These are phyloP conservation scores for Hirudo medicinalis DNA, from an alignment of 1,140 invertebrate species.

Conservation along the genomic window DNA sequence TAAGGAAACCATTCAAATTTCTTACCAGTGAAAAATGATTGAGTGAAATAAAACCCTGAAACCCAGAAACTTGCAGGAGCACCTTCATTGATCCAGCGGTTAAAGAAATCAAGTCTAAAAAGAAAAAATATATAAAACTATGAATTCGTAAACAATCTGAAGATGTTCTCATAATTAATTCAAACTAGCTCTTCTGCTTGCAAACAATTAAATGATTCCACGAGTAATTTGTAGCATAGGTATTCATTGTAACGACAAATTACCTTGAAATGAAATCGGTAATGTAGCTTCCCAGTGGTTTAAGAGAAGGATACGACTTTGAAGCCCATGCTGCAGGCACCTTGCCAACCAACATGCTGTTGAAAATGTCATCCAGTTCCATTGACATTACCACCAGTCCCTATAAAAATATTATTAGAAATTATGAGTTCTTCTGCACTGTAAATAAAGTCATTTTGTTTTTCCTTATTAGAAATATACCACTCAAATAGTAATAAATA, in stretches of 20 bases:
- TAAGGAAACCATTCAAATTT: constrained; percentile 4
- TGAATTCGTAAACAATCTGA: background rate
- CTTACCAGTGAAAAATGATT: constrained; percentile 41
- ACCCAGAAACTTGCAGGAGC: constrained; percentile 38
- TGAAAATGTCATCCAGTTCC: constrained; percentile 40
- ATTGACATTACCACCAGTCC: constrained; percentile 42
- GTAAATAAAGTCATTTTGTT: background rate
- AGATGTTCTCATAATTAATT: constrained; percentile 43
- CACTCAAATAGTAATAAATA: background rate
- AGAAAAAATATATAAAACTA: constrained; percentile 14
- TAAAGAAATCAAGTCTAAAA: constrained; percentile 38
- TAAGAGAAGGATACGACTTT: constrained; percentile 41
- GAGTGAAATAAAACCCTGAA: constrained; percentile 43
- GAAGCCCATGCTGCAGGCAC: constrained; percentile 59
- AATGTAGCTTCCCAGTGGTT: constrained; percentile 41
- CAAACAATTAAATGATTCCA: no score
- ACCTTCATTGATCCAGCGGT: constrained; percentile 38
- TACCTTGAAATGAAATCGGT: constrained; percentile 40
- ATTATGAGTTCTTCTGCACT: background rate
- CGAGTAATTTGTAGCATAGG: no score
- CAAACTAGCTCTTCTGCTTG: constrained; percentile 46
- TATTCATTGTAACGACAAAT: background rate
- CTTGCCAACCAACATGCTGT: constrained; percentile 39
- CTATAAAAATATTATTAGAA: background rate
- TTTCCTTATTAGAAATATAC: no score